These are phyloP conservation scores for Hippoglossus stenolepis DNA, from an alignment of 2,113 vertebrate genomes.

Conservation along the genomic window DNA sequence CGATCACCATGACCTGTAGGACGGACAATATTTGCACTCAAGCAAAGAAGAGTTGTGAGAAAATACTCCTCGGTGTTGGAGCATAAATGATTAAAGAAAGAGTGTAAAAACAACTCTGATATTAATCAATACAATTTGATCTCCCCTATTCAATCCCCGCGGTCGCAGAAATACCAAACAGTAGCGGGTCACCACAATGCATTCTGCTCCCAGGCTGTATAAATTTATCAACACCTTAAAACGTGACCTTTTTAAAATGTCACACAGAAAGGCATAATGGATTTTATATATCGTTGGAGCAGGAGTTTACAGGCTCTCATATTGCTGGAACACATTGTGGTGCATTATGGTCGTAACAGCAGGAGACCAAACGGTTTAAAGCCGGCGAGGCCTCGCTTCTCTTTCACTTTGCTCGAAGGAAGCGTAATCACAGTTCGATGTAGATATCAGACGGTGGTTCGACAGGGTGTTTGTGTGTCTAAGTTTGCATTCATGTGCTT, in stretches of 20 bases:
- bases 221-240: constrained; percentile 56
- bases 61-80: not conserved
- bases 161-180: constrained; percentile 21
- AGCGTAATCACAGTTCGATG: not conserved
- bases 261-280: constrained; percentile 42
- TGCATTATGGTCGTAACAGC: constrained; percentile 24
- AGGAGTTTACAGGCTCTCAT: not conserved
- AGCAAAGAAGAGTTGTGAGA: too few species aligned
- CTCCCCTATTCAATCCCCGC: not conserved
- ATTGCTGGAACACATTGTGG: constrained; percentile 7
- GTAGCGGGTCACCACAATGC: not conserved
- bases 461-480: not conserved
- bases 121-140: constrained; percentile 20
- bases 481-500: not conserved
- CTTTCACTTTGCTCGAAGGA: constrained; percentile 1
- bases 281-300: constrained; percentile 37
- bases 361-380: constrained; percentile 1
- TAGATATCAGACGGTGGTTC: not conserved
- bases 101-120: not conserved
- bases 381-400: not conserved
- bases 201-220: constrained; percentile 36
- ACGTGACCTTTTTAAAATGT: constrained; percentile 72
- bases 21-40: too few species aligned
- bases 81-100: not conserved
- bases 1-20: not conserved